phyloP scores from a whole-genome alignment of 1,140 invertebrate genomes.

The Drosophila repletoides region DNA sequence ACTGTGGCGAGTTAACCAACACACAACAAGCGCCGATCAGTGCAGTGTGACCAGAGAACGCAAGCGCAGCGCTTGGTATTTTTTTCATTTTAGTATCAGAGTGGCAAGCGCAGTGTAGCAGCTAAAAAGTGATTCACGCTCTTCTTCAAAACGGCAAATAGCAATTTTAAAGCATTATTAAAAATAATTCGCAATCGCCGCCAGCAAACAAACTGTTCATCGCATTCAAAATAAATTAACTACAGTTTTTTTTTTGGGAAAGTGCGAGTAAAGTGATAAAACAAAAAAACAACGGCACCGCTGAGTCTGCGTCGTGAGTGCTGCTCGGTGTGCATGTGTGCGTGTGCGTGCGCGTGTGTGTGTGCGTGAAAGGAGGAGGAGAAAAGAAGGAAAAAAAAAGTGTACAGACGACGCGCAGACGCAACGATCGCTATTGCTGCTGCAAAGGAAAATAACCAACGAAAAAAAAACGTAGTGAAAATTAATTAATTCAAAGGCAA shows the following conservation, averaged over 20 bases:
- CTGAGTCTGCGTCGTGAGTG: slow-evolving; percentile 27
- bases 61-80: background rate
- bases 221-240: too few relatives aligned
- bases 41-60: slow-evolving; percentile 17
- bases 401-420: slow-evolving; percentile 79
- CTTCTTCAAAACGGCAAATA: slow-evolving; percentile 11
- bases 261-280: too few relatives aligned
- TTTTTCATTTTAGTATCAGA: slow-evolving; percentile 17
- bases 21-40: slow-evolving; percentile 19
- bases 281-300: slow-evolving; percentile 5
- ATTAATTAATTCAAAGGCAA: slow-evolving; percentile 38
- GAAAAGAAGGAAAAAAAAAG: slow-evolving; percentile 55
- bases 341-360: slow-evolving; percentile 41
- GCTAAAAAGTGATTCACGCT: slow-evolving; percentile 47
- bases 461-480: slow-evolving; percentile 58
- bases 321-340: slow-evolving; percentile 44
- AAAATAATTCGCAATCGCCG: slow-evolving; percentile 45
- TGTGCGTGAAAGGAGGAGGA: slow-evolving; percentile 53
- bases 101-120: slow-evolving; percentile 25
- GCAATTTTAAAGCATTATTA: slow-evolving; percentile 21
- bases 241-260: slow-evolving; percentile 28
- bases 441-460: slow-evolving; percentile 42
- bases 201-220: slow-evolving; percentile 23
- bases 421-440: slow-evolving; percentile 56
- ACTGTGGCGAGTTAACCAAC: background rate